Percentiles rank a stretch among this genome's conserved stretches.
Evolutionary conservation across 2,888 invertebrate genomes (phyloP).

Genomic region (Pseudolycoriella hygida): DNA sequence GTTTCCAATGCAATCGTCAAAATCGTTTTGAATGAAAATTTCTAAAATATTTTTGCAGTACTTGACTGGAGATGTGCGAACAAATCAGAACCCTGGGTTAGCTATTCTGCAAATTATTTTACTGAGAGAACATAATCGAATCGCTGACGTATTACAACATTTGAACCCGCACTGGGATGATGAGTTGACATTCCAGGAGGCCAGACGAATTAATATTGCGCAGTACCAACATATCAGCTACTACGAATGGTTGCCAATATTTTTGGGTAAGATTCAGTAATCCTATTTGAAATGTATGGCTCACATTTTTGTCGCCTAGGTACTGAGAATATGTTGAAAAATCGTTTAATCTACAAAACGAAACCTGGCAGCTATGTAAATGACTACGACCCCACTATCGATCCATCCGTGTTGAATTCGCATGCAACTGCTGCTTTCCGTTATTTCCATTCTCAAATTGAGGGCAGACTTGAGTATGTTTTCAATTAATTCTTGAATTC

Average conservation of each 20-base stretch:
- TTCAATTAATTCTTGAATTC: neutral
- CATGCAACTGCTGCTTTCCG: constrained; percentile 48
- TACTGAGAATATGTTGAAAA: constrained; percentile 27
- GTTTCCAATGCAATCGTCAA: too few species aligned
- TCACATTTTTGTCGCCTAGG: constrained; percentile 1
- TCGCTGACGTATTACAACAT: constrained; percentile 25
- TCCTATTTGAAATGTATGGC: neutral
- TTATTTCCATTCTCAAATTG: constrained; percentile 43
- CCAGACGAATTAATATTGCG: constrained; percentile 31
- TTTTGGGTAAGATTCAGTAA: constrained; percentile 20
- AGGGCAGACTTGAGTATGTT: constrained; percentile 31
- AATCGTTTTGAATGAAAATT: too few species aligned
- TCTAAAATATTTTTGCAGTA: constrained; percentile 32
- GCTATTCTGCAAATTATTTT: constrained; percentile 31
- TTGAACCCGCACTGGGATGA: constrained; percentile 36
- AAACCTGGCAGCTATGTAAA: constrained; percentile 24
- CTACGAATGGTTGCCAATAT: constrained; percentile 35
- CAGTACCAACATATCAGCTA: constrained; percentile 34
- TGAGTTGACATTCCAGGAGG: constrained; percentile 32
- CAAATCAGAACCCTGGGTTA: constrained; percentile 31
- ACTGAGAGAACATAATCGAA: constrained; percentile 32
- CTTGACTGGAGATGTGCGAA: constrained; percentile 40
- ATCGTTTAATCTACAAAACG: constrained; percentile 23
- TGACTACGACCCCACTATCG: constrained; percentile 34
- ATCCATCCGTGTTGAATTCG: constrained; percentile 39